A percentile compares a stretch with the other conserved stretches of the same genome.
phyloP scores from a whole-genome alignment of 2,797 vertebrate species.

The Margarornis squamiger region DNA sequence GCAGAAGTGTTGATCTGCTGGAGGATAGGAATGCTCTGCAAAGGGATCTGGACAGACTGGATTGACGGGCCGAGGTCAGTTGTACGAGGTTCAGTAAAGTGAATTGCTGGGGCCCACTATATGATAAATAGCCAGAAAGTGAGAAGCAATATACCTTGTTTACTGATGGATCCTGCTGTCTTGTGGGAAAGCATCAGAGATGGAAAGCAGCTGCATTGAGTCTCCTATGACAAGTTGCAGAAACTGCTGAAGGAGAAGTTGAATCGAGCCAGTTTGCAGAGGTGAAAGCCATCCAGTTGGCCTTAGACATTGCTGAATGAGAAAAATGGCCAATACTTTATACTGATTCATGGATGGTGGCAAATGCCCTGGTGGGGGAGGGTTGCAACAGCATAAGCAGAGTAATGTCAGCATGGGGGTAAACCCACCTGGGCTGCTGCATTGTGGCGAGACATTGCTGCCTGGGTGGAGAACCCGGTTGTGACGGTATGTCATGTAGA shows the following conservation, averaged over 20 bases:
- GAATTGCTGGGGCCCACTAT: background rate
- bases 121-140: background rate
- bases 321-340: background rate
- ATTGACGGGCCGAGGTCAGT: rapidly evolving
- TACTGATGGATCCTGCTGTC: background rate
- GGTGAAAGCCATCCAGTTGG: background rate
- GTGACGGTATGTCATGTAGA: background rate
- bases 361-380: background rate
- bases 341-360: background rate
- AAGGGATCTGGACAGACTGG: background rate
- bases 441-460: background rate
- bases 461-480: background rate
- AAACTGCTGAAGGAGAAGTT: background rate
- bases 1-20: background rate
- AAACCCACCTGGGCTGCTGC: background rate
- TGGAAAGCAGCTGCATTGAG: background rate
- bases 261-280: background rate
- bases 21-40: background rate
- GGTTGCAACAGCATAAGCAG: background rate
- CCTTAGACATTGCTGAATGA: background rate
- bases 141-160: background rate
- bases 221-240: background rate
- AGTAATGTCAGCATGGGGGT: background rate
- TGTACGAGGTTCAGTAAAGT: background rate
- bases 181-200: background rate